Base-by-base conservation (phyloP, 2,113 vertebrate species). In the Brachyistius frenatus region DNA sequence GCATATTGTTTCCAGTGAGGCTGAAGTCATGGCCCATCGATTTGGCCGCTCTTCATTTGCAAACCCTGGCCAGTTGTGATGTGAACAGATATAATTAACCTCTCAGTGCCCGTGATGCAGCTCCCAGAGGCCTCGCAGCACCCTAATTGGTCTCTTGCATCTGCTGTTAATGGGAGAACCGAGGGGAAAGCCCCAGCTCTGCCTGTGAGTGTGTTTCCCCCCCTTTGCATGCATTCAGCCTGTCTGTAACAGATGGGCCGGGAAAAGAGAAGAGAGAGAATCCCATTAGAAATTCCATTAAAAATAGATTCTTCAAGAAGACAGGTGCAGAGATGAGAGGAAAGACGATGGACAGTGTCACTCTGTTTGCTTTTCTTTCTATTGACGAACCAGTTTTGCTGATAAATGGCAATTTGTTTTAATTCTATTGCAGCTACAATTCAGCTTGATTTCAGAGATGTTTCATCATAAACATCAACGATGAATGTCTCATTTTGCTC, bases 71-170 rank as follows among this genome's bases (percentile, higher is more conserved):
- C 53, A 39, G 73, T 77, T 81, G 57, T 73, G 53, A 78, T 81
- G 44, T 62, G 76, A 83, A 74, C 72, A 88, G 77, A 78, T 82
- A 74, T 73, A 88, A 88, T 90, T 88, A 90, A 91, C 88, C 89
- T 85, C 73, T 71, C 1, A 7, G 62, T 76, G 80, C 53, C 76
- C 0, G 3, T 14, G 61, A 55, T 56, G 66, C 47, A 60, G 63
- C 80, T 82, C 83, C 72, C 75, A 76, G 36, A 73, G 71, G 73
- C 61, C 37, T 30, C 80, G 5, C 66, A 47, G 66, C 73, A 7
- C 39, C 66, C 57, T 91, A 86, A 92, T 91, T 93, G 91, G 73
- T 82, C 46, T 69, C 77, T 66, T 81, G 68, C 85, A 87, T 80
- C 80, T 88, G 88, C 66, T 83, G 61, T 76, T 89, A 78, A 79